phyloP scores from a whole-genome alignment of 2,113 vertebrate species.

The Uria aalge region DNA sequence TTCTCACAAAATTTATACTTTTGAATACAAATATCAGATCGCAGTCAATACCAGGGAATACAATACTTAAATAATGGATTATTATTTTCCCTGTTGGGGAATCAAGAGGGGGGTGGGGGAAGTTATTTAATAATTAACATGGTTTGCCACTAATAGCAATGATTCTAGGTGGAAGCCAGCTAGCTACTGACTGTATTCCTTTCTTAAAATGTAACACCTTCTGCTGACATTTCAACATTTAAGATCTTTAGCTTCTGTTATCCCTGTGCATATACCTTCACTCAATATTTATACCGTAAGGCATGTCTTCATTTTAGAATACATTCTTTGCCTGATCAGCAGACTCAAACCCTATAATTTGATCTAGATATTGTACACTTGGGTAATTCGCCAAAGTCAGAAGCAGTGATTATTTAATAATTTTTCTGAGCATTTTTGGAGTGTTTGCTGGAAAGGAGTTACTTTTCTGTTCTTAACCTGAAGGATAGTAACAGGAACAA shows the following conservation, averaged over 20 bases:
- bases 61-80: background rate
- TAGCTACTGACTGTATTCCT: background rate
- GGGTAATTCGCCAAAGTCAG: background rate
- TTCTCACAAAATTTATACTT: background rate
- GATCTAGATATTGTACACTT: background rate
- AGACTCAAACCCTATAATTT: background rate
- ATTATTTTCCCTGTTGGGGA: background rate
- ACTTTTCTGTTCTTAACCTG: background rate
- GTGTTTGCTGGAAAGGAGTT: background rate
- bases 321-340: background rate
- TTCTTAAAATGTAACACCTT: background rate
- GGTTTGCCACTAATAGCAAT: background rate
- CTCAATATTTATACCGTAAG: background rate
- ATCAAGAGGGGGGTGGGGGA: accelerated
- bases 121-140: background rate
- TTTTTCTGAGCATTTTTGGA: background rate
- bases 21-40: background rate
- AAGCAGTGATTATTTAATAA: background rate
- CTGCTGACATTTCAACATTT: background rate
- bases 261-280: background rate
- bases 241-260: background rate
- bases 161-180: background rate
- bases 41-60: background rate
- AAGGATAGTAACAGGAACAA: background rate
- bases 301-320: background rate